These are phyloP conservation scores for Nyctibius grandis DNA, from an alignment of 2,797 vertebrate species.

Conservation along the genomic window DNA sequence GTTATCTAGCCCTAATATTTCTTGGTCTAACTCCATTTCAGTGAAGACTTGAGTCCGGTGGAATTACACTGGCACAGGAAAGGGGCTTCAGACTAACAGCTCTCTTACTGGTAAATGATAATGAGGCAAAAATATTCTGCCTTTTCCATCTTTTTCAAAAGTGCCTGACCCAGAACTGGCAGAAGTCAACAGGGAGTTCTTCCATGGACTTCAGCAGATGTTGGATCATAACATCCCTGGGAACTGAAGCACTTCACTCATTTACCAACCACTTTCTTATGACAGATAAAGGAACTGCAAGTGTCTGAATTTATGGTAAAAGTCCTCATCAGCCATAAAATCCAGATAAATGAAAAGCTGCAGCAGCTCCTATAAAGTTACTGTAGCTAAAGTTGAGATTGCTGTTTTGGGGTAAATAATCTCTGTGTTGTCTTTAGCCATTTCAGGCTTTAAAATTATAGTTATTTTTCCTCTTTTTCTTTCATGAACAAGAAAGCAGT, in stretches of 20 bases:
- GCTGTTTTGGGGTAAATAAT: conserved; percentile 54
- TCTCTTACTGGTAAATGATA: neutral
- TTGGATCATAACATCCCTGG: neutral
- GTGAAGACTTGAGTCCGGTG: neutral
- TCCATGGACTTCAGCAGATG: conserved; percentile 1
- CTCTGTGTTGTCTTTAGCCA: conserved; percentile 56
- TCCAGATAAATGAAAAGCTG: conserved; percentile 36
- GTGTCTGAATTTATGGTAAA: conserved; percentile 12
- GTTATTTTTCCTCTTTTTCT: conserved; percentile 53
- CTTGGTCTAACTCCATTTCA: neutral
- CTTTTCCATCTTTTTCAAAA: neutral
- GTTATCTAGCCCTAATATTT: neutral
- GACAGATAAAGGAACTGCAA: neutral
- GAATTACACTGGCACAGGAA: neutral
- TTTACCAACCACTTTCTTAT: conserved; percentile 20
- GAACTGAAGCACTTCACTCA: conserved; percentile 11
- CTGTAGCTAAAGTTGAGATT: conserved; percentile 43
- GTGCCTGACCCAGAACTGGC: neutral
- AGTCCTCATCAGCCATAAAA: conserved; percentile 19
- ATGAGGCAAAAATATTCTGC: neutral
- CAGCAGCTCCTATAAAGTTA: conserved; percentile 29
- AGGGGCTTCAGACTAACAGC: neutral
- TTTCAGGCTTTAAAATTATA: conserved; percentile 47
- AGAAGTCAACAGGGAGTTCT: conserved; percentile 1
- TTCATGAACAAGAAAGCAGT: conserved; percentile 61